Base-by-base conservation (phyloP, 2,888 invertebrate genomes). In the Pollenia labialis region DNA sequence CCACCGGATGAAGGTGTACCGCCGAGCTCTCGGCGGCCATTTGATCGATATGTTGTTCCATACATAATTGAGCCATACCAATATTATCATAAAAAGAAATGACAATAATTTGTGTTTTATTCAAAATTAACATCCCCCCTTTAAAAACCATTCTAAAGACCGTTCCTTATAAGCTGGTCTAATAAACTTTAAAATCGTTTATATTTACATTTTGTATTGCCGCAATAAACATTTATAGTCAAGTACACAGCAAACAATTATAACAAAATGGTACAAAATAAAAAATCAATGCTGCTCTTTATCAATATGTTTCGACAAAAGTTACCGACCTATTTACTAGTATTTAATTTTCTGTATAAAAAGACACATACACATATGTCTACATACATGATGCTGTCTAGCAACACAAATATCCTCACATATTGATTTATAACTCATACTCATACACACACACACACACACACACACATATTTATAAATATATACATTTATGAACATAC, bases 211-310 rank as follows among this genome's bases (percentile, higher is more conserved):
- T 40, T 11, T 64, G n/a, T 64, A 52, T 64, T 44, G 42, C 6
- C 50, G n/a, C 4, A 44, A 14, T 23, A 52, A 62, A 64, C 44
- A 75, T 52, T 75, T 12, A 52, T 42, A 4, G 14, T 64, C 9
- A 75, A 62, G 62, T 64, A 3, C 11, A 42, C 1, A 60, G 18
- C 58, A 79, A 79, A 79, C 23, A 69, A 0, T 16, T 42, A 69
- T 48, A 56, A 23, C 54, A 71, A 71, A 71, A 71, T 54, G 16
- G 18, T 8, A 18, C 42, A 54, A 71, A 42, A 2, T 10, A 16
- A 46, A 58, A 58, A 32, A n/a, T 6, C 44, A 4, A n/a, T 32
- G 4, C 11, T 32, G 0, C 32, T 6, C 11, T 46, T 3, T n/a
- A 2, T 48, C 9, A 8, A 60, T 60, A 23, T 58, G n/a, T 52